Percentiles rank a stretch among this genome's conserved stretches.
Conservation (phyloP, 2,888 invertebrate species). For the Fissipunctia ypsillon region DNA sequence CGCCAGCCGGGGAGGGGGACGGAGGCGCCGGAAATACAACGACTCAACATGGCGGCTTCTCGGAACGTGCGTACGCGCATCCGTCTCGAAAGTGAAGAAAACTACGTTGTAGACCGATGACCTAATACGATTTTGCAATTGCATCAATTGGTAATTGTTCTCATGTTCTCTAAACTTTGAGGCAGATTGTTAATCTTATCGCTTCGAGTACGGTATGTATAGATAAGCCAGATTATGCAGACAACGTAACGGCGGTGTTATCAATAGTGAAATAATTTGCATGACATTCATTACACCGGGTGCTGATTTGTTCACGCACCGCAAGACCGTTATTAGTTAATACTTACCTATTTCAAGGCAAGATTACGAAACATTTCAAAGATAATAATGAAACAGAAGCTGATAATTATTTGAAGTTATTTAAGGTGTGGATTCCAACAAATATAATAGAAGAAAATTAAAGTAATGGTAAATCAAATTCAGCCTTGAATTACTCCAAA, state of each 20-base stretch:
- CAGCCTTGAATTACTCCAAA: slow-evolving; percentile 12
- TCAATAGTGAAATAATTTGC: slow-evolving; percentile 63
- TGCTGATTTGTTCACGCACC: slow-evolving; percentile 49
- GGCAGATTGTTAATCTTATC: slow-evolving; percentile 60
- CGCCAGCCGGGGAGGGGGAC: slow-evolving; percentile 72
- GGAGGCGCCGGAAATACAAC: slow-evolving; percentile 82
- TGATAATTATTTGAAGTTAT: slow-evolving; percentile 26
- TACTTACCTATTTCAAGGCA: slow-evolving; percentile 40
- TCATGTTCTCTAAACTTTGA: slow-evolving; percentile 40
- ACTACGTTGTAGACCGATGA: slow-evolving; percentile 62
- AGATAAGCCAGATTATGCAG: slow-evolving; percentile 51
- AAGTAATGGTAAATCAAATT: neutral
- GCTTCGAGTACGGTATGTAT: slow-evolving; percentile 35
- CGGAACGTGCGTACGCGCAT: slow-evolving; percentile 77
- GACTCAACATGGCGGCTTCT: slow-evolving; percentile 81
- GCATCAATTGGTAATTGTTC: slow-evolving; percentile 31
- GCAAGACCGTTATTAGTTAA: slow-evolving; percentile 27
- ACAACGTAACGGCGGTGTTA: slow-evolving; percentile 56
- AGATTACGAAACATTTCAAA: slow-evolving; percentile 36
- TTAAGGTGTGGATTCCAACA: slow-evolving; percentile 3
- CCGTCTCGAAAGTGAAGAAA: slow-evolving; percentile 73
- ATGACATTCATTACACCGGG: slow-evolving; percentile 49
- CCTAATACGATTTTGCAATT: slow-evolving; percentile 57
- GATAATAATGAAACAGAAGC: slow-evolving; percentile 31
- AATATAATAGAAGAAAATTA: slow-evolving; percentile 18